Evolutionary conservation across 2,888 invertebrate genomes (phyloP).

Genomic region (Trichogramma evanescens): DNA sequence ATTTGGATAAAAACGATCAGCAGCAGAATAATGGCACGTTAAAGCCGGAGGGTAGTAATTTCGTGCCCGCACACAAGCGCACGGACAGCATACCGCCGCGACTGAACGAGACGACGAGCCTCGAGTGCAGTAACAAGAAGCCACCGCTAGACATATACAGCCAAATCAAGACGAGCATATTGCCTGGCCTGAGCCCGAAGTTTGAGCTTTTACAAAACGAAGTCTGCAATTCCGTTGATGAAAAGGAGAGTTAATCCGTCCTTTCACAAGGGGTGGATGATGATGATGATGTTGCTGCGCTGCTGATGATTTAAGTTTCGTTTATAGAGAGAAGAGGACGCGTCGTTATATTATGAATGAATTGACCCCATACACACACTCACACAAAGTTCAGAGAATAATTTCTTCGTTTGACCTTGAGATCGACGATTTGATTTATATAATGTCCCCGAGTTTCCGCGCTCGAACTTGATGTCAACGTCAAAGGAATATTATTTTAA

Average conservation of each 20-base stretch:
- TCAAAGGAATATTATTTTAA: too few species aligned
- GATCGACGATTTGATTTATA: neutral
- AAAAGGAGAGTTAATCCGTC: constrained; percentile 42
- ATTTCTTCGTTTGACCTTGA: neutral
- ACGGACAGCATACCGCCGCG: constrained; percentile 54
- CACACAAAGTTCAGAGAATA: neutral
- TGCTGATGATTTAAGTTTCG: too few species aligned
- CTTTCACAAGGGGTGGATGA: constrained; percentile 5
- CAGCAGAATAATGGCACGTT: constrained; percentile 24
- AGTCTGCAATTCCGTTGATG: constrained; percentile 47
- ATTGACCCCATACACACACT: too few species aligned
- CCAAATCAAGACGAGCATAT: constrained; percentile 52
- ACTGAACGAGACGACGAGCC: constrained; percentile 47
- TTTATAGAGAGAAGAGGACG: too few species aligned
- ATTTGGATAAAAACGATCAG: constrained; percentile 20
- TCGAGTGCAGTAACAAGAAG: constrained; percentile 44
- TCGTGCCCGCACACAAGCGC: constrained; percentile 48
- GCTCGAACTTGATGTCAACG: too few species aligned
- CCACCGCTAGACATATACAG: constrained; percentile 51
- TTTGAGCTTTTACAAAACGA: constrained; percentile 56
- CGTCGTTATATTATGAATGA: too few species aligned
- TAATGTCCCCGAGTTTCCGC: too few species aligned
- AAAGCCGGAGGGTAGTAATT: constrained; percentile 43
- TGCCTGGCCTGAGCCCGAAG: constrained; percentile 53
- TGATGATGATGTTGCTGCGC: neutral